phyloP scores from a whole-genome alignment of 2,797 vertebrate species.

The Acropternis orthonyx region DNA sequence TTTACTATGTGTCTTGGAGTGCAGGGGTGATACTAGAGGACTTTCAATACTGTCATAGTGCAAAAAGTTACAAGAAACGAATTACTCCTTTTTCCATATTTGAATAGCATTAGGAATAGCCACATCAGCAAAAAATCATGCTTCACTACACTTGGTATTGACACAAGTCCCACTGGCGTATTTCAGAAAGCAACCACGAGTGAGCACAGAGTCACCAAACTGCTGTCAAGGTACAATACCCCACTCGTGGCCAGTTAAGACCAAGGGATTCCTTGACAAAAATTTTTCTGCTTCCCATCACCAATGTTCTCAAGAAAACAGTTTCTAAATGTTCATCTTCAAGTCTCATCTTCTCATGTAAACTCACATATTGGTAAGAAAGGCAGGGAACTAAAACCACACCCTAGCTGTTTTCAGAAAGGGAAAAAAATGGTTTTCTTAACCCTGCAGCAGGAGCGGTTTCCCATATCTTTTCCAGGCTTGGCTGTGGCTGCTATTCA shows the following conservation, averaged over 20 bases:
- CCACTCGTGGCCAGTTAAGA: not conserved
- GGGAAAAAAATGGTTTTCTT: not conserved
- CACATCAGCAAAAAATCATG: not conserved
- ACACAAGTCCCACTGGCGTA: not conserved
- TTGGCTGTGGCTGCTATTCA: slow-evolving; percentile 4
- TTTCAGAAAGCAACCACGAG: not conserved
- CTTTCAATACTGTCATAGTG: not conserved
- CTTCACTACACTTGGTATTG: not conserved
- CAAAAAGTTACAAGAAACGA: not conserved
- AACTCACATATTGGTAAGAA: not conserved
- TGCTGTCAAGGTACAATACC: not conserved
- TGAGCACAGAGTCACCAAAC: not conserved
- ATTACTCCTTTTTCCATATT: not conserved
- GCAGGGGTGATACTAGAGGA: not conserved
- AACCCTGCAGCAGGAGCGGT: not conserved
- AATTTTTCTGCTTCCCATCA: not conserved
- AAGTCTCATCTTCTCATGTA: not conserved
- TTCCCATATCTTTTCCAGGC: slow-evolving; percentile 12
- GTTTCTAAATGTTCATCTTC: not conserved
- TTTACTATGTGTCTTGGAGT: not conserved
- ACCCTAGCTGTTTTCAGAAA: not conserved
- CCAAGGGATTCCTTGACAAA: not conserved
- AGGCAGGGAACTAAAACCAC: slow-evolving; percentile 15
- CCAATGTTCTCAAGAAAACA: not conserved
- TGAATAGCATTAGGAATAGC: not conserved